Base-by-base conservation (phyloP, 2,797 vertebrate genomes). In the Macroramphosus scolopax region DNA sequence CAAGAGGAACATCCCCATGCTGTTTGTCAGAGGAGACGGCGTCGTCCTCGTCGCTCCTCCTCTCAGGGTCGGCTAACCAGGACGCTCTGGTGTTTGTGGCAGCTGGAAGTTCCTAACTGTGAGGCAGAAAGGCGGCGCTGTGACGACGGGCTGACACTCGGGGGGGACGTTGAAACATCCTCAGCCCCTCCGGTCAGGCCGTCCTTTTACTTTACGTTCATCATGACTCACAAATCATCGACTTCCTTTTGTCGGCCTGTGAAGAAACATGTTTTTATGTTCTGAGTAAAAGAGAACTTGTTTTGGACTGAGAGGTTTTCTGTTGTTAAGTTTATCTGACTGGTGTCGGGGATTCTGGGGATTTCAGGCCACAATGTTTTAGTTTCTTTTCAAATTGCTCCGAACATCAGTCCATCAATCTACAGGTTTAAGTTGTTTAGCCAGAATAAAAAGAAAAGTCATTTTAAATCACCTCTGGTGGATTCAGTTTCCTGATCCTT, bases 1-100 rank as follows among this genome's bases (percentile, higher is more conserved):
- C 30, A 98, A 99, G 87, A 91, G 96, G 74, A 99, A 98, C 87
- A 99, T 98, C 69, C 96, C 97, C 0, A 99, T 99, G 97, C 92
- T 99, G 68, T 98, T 99, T 63, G 97, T 98, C 39, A 88, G 97
- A 84, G 97, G 95, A 38, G 96, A 98, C 3, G 97, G 96, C 0
- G 95, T 99, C 3, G 95, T 99, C 33, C 91, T 98, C 0, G 96
- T 98, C n/a, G 95, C 96, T 25, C 96, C 96, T 1, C 96, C 97
- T 0, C 60, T 98, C 66, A 87, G 96, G 78, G 95, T 98, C 50
- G 96, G 95, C 54, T 99, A 89, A 92, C 5, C 12, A 7, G 0
- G 1, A 7, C 18, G 45, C 16, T 22, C 29, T 20, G 25, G 13
- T 17, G 32, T n/a, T n/a, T n/a, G n/a, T n/a, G n/a, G n/a, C 33